Percentiles rank a stretch among this genome's conserved stretches.
These are phyloP conservation scores for Drosophila sucinea DNA, from an alignment of 1,140 invertebrate species.

Conservation along the genomic window DNA sequence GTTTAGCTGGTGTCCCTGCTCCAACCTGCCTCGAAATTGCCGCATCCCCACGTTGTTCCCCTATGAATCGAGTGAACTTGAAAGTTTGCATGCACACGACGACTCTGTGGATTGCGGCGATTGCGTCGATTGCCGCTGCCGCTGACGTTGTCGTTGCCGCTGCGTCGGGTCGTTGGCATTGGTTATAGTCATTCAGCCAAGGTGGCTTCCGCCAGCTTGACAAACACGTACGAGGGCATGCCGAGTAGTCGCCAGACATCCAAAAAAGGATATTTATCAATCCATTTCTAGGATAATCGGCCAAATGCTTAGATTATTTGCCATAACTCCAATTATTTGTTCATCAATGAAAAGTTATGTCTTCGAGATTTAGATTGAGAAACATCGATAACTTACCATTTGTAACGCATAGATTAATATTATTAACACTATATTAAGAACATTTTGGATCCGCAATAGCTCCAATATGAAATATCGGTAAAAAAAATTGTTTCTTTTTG, in stretches of 20 bases:
- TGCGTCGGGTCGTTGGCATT: slow-evolving; percentile 82
- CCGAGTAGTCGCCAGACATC: neutral
- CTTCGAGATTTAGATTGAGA: too few relatives aligned
- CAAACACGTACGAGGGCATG: slow-evolving; percentile 13
- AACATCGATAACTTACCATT: too few relatives aligned
- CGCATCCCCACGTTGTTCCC: slow-evolving; percentile 7
- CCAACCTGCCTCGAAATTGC: slow-evolving; percentile 41
- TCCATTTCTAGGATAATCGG: too few relatives aligned
- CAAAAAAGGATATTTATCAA: too few relatives aligned
- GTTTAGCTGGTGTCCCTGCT: slow-evolving; percentile 51
- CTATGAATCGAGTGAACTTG: slow-evolving; percentile 64
- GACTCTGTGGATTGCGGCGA: neutral
- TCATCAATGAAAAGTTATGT: too few relatives aligned
- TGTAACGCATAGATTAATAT: too few relatives aligned
- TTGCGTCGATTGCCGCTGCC: neutral
- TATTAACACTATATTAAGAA: too few relatives aligned
- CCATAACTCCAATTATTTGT: too few relatives aligned
- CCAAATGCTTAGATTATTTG: too few relatives aligned
- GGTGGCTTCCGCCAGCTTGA: slow-evolving; percentile 75
- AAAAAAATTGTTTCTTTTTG: too few relatives aligned
- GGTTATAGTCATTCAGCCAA: slow-evolving; percentile 81
- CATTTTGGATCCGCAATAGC: too few relatives aligned
- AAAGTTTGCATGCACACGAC: slow-evolving; percentile 57
- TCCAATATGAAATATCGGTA: too few relatives aligned
- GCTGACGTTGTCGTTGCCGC: slow-evolving; percentile 24